Evolutionary conservation across 2,888 invertebrate genomes (phyloP).

Genomic region (Zhengitettix transpicula): DNA sequence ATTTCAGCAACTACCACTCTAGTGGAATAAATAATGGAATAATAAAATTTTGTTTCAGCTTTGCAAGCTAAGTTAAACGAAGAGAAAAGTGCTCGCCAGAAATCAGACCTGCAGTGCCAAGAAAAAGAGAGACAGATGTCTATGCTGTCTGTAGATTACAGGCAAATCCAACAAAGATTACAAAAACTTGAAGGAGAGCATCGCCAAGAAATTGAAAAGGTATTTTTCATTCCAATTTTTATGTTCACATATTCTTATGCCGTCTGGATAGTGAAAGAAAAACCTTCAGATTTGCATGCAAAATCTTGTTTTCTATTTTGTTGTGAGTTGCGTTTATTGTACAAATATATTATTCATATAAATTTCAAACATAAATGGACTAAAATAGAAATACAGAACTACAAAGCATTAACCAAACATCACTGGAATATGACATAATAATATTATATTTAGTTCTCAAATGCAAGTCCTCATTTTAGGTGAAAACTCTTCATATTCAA

Average conservation of each 20-base stretch:
- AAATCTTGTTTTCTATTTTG: no score
- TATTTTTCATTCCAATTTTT: slow-evolving; percentile 16
- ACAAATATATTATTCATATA: no score
- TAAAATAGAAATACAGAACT: neutral
- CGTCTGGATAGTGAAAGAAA: no score
- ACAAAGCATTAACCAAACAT: neutral
- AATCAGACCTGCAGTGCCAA: slow-evolving; percentile 71
- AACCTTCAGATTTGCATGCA: no score
- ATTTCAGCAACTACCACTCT: no score
- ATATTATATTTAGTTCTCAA: neutral
- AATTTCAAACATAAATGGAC: no score
- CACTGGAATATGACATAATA: neutral
- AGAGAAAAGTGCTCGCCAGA: slow-evolving; percentile 73
- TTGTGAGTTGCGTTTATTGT: no score
- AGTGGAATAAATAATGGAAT: neutral
- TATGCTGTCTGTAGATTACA: slow-evolving; percentile 85
- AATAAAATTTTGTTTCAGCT: slow-evolving; percentile 33
- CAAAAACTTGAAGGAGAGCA: slow-evolving; percentile 86
- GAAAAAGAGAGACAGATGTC: slow-evolving; percentile 89
- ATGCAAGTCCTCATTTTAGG: slow-evolving; percentile 24
- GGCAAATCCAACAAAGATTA: slow-evolving; percentile 81
- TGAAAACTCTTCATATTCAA: slow-evolving; percentile 65
- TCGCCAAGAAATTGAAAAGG: slow-evolving; percentile 73
- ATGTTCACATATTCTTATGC: no score
- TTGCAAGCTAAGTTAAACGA: slow-evolving; percentile 82